These are phyloP conservation scores for Nebria ingens DNA, from an alignment of 1,140 invertebrate genomes.

Conservation along the genomic window DNA sequence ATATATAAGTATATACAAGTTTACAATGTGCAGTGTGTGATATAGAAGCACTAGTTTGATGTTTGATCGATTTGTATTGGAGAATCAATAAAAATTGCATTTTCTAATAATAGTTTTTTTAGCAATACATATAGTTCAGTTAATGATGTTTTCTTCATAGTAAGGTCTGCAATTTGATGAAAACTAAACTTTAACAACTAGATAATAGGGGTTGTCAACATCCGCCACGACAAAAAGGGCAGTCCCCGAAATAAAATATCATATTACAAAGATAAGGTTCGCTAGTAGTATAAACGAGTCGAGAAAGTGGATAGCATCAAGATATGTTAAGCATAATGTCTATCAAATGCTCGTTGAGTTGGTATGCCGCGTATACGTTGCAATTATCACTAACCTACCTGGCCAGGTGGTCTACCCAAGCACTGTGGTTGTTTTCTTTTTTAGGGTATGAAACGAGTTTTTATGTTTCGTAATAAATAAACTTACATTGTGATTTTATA, in stretches of 20 bases:
- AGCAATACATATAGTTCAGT: too few relatives aligned
- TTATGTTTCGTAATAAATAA: too few relatives aligned
- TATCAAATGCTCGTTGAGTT: neutral
- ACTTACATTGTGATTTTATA: too few relatives aligned
- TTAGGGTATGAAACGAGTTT: neutral
- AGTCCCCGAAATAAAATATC: constrained; percentile 7
- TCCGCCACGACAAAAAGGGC: neutral
- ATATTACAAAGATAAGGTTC: neutral
- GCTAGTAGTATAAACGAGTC: neutral
- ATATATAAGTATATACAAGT: too few relatives aligned
- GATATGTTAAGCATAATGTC: neutral
- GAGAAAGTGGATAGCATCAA: neutral
- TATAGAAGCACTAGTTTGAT: too few relatives aligned
- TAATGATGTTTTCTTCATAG: too few relatives aligned
- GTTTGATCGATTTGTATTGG: too few relatives aligned
- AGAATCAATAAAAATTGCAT: too few relatives aligned
- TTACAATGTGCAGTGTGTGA: too few relatives aligned
- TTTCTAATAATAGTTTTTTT: too few relatives aligned
- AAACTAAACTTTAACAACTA: neutral
- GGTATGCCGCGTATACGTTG: neutral
- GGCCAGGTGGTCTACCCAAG: neutral
- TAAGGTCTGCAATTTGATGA: too few relatives aligned
- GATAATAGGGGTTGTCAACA: neutral
- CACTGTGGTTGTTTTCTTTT: neutral
- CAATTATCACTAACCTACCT: neutral